These are phyloP conservation scores for Chroicocephalus ridibundus DNA, from an alignment of 2,113 vertebrate genomes.

Conservation along the genomic window DNA sequence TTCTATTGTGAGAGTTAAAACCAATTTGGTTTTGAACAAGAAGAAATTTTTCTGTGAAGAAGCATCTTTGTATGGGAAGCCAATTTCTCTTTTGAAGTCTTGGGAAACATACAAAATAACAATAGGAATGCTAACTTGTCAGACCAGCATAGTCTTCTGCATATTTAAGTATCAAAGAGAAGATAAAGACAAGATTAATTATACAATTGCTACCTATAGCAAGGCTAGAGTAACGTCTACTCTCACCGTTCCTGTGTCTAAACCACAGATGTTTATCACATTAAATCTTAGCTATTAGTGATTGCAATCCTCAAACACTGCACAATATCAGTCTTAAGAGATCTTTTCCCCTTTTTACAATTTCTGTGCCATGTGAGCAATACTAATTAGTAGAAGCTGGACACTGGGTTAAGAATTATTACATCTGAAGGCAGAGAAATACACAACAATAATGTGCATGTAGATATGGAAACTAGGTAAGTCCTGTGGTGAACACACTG, in stretches of 20 bases:
- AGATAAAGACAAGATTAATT: neutral
- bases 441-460: neutral
- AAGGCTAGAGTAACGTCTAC: neutral
- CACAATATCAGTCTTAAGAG: neutral
- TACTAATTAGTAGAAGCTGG: neutral
- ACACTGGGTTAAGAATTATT: neutral
- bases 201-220: neutral
- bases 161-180: neutral
- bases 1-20: neutral
- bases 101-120: neutral
- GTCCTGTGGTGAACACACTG: neutral
- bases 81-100: neutral
- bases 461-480: neutral
- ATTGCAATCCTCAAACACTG: neutral
- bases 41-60: neutral
- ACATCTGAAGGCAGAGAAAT: neutral
- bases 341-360: neutral
- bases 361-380: neutral
- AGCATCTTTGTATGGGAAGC: neutral
- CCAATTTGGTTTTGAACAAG: neutral
- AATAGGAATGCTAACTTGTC: neutral
- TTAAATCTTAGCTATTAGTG: neutral
- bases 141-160: neutral
- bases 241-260: neutral
- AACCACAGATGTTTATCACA: neutral